These are phyloP conservation scores for Vidua macroura DNA, from an alignment of 2,113 vertebrate species.

Conservation along the genomic window DNA sequence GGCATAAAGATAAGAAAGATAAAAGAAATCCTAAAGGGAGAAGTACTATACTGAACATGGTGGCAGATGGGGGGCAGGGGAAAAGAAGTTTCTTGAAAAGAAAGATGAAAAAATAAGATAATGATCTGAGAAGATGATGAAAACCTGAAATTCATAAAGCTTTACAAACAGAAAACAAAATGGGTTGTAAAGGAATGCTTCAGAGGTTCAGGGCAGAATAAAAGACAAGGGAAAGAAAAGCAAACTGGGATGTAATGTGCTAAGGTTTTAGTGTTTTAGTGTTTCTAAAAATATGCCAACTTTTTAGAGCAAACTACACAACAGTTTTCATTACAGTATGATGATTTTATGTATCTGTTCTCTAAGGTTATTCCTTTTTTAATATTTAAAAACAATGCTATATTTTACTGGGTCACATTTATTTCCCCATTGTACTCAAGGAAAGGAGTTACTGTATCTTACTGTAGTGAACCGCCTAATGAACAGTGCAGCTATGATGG, in stretches of 20 bases:
- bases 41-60: background rate
- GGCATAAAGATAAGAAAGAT: slow-evolving; percentile 30
- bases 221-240: slow-evolving; percentile 5
- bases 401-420: slow-evolving; percentile 38
- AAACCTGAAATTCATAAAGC: slow-evolving; percentile 17
- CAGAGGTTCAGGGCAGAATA: background rate
- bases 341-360: background rate
- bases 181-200: background rate
- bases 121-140: background rate
- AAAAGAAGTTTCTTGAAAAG: slow-evolving; percentile 36
- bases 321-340: background rate
- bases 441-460: background rate
- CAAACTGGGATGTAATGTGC: background rate
- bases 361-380: background rate
- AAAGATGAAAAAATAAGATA: slow-evolving; percentile 37
- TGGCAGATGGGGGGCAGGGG: background rate
- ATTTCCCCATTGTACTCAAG: background rate
- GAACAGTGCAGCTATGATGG: background rate
- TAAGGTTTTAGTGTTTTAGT: background rate
- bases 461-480: background rate
- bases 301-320: background rate
- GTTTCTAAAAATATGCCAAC: background rate
- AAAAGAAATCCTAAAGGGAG: slow-evolving; percentile 40
- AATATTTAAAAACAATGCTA: slow-evolving; percentile 15
- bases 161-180: slow-evolving; percentile 34